These are phyloP conservation scores for Radopholus similis DNA, from an alignment of 1,140 invertebrate species.

Conservation along the genomic window DNA sequence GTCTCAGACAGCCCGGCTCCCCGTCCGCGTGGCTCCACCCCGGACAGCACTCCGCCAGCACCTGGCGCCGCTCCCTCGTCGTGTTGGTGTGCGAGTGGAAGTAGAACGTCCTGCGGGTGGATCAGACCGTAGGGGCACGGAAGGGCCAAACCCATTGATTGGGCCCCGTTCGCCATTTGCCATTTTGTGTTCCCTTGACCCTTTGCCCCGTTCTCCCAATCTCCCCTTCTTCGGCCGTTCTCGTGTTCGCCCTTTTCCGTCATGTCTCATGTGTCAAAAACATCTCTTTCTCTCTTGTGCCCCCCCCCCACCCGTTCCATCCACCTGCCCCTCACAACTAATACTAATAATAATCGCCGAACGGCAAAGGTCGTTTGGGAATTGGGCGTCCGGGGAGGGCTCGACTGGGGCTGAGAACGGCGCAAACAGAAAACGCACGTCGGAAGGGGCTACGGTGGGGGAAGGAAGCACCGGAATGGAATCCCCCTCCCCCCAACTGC, in stretches of 20 bases:
- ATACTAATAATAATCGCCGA: not conserved
- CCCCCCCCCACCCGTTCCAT: not conserved
- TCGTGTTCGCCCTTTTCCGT: conserved; percentile 1
- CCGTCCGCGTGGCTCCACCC: conserved; percentile 62
- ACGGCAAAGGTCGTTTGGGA: not conserved
- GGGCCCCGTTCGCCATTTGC: not conserved
- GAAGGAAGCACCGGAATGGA: not conserved
- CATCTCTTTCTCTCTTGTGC: not conserved
- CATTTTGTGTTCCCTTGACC: not conserved
- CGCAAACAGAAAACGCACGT: not conserved
- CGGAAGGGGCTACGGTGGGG: not conserved
- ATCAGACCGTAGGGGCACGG: not conserved
- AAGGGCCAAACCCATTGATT: not conserved
- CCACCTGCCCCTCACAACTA: not conserved
- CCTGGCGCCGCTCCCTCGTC: conserved; percentile 59
- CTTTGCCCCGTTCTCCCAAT: conserved; percentile 7
- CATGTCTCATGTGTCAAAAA: not conserved
- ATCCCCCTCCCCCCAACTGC: not conserved
- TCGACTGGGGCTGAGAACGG: not conserved
- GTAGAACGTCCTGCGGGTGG: conserved; percentile 62
- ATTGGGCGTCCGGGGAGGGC: not conserved
- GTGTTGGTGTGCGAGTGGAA: conserved; percentile 61
- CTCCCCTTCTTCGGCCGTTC: not conserved
- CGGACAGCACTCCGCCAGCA: conserved; percentile 62
- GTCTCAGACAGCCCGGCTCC: conserved; percentile 59